Conservation (phyloP, 2,113 vertebrate genomes). For the Turdus rufiventris region DNA sequence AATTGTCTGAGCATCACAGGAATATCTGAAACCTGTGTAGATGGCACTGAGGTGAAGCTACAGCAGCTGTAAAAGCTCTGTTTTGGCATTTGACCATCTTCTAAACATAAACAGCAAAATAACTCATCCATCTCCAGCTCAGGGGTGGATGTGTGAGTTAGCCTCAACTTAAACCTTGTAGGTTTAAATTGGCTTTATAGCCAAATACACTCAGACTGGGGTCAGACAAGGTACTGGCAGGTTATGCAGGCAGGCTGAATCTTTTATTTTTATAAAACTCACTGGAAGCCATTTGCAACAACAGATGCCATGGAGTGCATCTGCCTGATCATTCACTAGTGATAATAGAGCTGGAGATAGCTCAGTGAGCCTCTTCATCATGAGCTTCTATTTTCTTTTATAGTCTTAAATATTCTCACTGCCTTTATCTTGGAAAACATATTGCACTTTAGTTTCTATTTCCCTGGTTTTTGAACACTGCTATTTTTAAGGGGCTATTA, state of each 20-base stretch:
- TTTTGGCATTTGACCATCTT: not conserved
- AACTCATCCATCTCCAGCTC: not conserved
- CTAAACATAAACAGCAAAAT: not conserved
- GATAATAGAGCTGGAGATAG: not conserved
- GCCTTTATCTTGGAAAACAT: not conserved
- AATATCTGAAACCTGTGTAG: not conserved
- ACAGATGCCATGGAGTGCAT: not conserved
- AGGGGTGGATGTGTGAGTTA: not conserved
- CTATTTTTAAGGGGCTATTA: not conserved
- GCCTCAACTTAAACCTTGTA: not conserved
- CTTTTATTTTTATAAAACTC: not conserved
- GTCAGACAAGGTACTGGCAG: not conserved
- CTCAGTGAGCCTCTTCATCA: not conserved
- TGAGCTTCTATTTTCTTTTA: slow-evolving; percentile 27
- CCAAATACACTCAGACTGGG: not conserved
- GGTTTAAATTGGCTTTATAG: not conserved
- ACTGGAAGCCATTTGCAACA: not conserved
- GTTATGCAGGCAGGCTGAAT: not conserved
- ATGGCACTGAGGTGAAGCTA: not conserved
- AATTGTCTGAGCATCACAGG: not conserved
- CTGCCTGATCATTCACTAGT: not conserved
- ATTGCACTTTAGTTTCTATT: not conserved
- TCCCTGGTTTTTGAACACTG: not conserved
- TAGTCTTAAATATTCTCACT: not conserved
- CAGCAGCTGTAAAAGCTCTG: not conserved